Base-by-base conservation (phyloP, 2,888 invertebrate species). In the Cantharis rufa region DNA sequence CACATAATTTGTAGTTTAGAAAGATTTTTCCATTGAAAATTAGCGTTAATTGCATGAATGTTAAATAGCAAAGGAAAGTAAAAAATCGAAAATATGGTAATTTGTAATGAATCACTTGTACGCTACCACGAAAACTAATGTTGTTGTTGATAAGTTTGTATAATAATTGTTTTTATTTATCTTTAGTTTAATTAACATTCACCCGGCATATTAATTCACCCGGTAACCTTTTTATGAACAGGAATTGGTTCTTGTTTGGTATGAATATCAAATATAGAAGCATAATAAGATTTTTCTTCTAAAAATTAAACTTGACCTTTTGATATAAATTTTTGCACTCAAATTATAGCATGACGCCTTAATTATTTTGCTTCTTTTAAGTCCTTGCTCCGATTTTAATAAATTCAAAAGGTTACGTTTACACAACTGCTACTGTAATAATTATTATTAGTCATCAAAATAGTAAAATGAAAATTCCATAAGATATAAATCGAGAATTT, bases 191-290 rank as follows among this genome's bases (percentile, higher is more conserved):
- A 10, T 32, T 32, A 32, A 32, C 48, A 48, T 48, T 48, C 48
- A 48, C n/a, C n/a, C n/a, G 64, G 64, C 64, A 66, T 66, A 24
- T 21, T 66, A 18, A 61, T 62, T 62, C 32, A 64, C 71, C 71
- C 63, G 28, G 15, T 71, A 16, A 71, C 71, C 71, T 71, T 71
- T 64, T 71, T 71, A 71, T 21, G 15, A 28, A 70, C 63, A 62
- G 32, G 1, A 13, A 32, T 32, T 32, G 32, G 13, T 24, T 9
- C 24, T 24, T 24, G 24, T 24, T 28, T 11, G 28, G 28, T 11
- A 28, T 15, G 15, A 61, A 21, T 28, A 70, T 32, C 10, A 16
- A 48, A n/a, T n/a, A n/a, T 5, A 5, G 48, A 0, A 48, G 48
- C 48, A 5, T 9, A 48, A 5, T 9, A 48, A 13, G 24, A n/a